Base-by-base conservation (phyloP, 1,140 invertebrate genomes). In the Scaptomyza montana region DNA sequence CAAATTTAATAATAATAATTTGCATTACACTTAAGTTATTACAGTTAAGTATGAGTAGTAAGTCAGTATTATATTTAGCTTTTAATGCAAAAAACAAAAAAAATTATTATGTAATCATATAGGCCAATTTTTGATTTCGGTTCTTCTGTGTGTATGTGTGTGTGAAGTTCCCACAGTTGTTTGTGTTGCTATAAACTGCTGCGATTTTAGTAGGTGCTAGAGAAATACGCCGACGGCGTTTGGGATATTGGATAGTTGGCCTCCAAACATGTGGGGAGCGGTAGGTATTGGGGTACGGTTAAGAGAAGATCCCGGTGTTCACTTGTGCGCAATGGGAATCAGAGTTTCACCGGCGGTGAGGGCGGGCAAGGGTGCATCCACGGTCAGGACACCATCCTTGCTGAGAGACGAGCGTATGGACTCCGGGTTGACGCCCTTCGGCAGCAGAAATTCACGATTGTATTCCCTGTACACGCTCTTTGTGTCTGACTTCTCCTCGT, bases 381-480 rank as follows among this genome's bases (percentile, higher is more conserved):
- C 97, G 4, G 97, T 98, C 10, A 98, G 93, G 7, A 98, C 97
- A 45, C 98, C 97, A 91, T 98, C 97, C 92, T 97, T 97, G 86
- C 96, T 97, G 77, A 98, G 93, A 7, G 96, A 97, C 2, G 96
- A 97, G 92, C 97, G 97, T 92, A 98, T 98, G 47, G 95, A 94
- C 93, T 98, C 97, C 0, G 97, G 97, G 93, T 98, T 98, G 33
- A 97, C 98, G 73, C 97, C 97, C 92, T 98, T 97, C 4, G 97
- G 98, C 86, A 99, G 93, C 90, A 98, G 93, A 93, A 99, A 99
- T 93, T 99, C 97, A 69, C 97, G 94, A 92, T 98, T 98, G 94
- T 98, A 99, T 92, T 99, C 97, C 92, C 97, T 95, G 94, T 98
- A 98, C 2, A 98, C 97, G 21, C 96, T 97, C 93, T 97, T 97